These are phyloP conservation scores for Venustoraphidia nigricollis DNA, from an alignment of 2,888 invertebrate genomes.

Conservation along the genomic window DNA sequence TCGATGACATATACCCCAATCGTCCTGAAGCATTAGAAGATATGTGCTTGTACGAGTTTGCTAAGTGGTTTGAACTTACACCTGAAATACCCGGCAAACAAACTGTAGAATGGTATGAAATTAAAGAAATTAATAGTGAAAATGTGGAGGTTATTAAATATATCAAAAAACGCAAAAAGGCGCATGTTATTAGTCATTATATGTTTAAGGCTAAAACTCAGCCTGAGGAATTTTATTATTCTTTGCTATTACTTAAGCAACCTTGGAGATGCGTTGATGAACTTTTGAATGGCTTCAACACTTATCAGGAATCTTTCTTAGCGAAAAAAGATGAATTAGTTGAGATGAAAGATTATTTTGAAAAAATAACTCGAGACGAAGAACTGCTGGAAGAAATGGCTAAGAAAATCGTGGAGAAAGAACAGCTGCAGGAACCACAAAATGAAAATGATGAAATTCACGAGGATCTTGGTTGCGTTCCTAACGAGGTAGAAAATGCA, in stretches of 20 bases:
- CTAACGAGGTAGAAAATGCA: too few species aligned
- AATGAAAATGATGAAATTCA: too few species aligned
- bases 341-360: conserved; percentile 10
- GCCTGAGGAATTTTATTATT: conserved; percentile 16
- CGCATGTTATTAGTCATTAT: conserved; percentile 18
- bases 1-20: conserved; percentile 16
- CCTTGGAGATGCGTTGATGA: conserved; percentile 15
- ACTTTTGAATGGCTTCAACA: conserved; percentile 10
- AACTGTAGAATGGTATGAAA: too few species aligned
- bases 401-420: too few species aligned
- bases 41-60: conserved; percentile 14
- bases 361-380: conserved; percentile 6
- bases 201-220: conserved; percentile 13
- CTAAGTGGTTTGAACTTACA: conserved; percentile 12
- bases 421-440: too few species aligned
- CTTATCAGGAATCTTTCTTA: conserved; percentile 15
- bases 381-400: conserved; percentile 6
- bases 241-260: conserved; percentile 14
- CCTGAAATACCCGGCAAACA: conserved; percentile 5
- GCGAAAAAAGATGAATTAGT: conserved; percentile 6
- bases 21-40: conserved; percentile 16
- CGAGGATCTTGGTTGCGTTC: too few species aligned
- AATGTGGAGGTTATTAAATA: too few species aligned
- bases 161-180: conserved; percentile 13
- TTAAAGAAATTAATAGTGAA: too few species aligned